Base-by-base conservation (phyloP, 2,113 vertebrate species). In the Naja naja region DNA sequence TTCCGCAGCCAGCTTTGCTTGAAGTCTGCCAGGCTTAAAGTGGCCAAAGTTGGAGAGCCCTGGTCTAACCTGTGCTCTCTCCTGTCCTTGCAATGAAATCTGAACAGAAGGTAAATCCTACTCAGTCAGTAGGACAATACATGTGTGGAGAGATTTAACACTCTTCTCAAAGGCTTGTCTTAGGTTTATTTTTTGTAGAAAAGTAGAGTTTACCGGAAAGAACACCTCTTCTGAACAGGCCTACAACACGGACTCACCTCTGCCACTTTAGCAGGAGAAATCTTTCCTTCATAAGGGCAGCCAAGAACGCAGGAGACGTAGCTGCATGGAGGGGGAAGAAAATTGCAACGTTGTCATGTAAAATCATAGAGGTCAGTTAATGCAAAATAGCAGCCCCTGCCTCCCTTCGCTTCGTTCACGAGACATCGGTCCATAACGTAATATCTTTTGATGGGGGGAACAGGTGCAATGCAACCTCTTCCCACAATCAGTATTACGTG, bases 271-370 rank as follows among this genome's bases (percentile, higher is more conserved):
- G 98, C 97, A 1, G 99, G 98, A 53, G 98, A 97, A 94, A 99
- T 98, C 95, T 98, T 99, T 91, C 99, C 99, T 98, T 99, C 99
- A 14, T 99, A 99, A 1, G 99, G 99, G 85, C 99, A 99, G 12
- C 99, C 99, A 5, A 99, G 98, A 30, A 98, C 99, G 95, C 99
- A 99, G 25, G 99, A 99, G 39, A 99, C 98, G 0, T 99, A 99
- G 0, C 99, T 99, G 95, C 12, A 60, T 4, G 94, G 85, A 93
- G 96, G 85, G 95, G 22, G 56, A 69, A 81, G 30, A 56, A 85
- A 49, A 5, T 53, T 3, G 6, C 2, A 5, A 52, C 3, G 1
- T 20, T 22, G 45, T 64, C 39, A 52, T 2, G 11, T 10, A 18
- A 56, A 85, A 23, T 6, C 39, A 39, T 6, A 7, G 49, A 5